A percentile compares a stretch with the other conserved stretches of the same genome.
These are phyloP conservation scores for Perca flavescens DNA, from an alignment of 2,113 vertebrate species.

Conservation along the genomic window DNA sequence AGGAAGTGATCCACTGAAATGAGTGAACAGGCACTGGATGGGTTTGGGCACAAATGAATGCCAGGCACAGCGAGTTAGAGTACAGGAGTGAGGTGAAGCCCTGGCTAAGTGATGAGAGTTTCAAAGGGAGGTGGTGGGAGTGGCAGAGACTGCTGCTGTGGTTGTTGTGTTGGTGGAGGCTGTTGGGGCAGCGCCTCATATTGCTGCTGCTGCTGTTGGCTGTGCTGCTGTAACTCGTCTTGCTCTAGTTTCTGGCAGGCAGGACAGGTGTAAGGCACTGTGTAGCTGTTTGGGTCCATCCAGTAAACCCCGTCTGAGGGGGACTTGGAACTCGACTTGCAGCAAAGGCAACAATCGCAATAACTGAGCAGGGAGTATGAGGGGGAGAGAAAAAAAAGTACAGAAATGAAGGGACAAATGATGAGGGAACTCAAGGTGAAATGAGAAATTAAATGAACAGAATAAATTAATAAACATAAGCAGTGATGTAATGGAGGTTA, in stretches of 20 bases:
- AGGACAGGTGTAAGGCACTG: constrained; percentile 75
- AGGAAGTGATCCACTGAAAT: constrained; percentile 41
- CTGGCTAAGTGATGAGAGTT: constrained; percentile 73
- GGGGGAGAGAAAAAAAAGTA: constrained; percentile 24
- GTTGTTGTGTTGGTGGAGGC: constrained; percentile 5
- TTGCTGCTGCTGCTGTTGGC: constrained; percentile 12
- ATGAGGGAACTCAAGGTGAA: constrained; percentile 49
- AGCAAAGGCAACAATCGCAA: constrained; percentile 62
- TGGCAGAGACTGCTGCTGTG: constrained; percentile 3
- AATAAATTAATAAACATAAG: constrained; percentile 24
- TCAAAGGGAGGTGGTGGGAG: constrained; percentile 50
- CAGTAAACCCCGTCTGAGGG: constrained; percentile 71
- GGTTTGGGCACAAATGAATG: constrained; percentile 34
- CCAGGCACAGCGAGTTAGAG: constrained; percentile 9
- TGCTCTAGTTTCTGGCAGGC: constrained; percentile 78
- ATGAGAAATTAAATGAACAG: constrained; percentile 30
- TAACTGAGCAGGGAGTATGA: constrained; percentile 47
- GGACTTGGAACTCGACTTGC: constrained; percentile 42
- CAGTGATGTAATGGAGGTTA: constrained; percentile 48
- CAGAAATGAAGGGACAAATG: constrained; percentile 50
- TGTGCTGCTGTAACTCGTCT: constrained; percentile 55
- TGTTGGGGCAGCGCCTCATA: constrained; percentile 32
- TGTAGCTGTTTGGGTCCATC: constrained; percentile 62
- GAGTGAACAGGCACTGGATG: constrained; percentile 53
- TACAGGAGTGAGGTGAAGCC: not conserved